Evolutionary conservation across 2,113 vertebrate species (phyloP).

Genomic region (Numenius arquata): DNA sequence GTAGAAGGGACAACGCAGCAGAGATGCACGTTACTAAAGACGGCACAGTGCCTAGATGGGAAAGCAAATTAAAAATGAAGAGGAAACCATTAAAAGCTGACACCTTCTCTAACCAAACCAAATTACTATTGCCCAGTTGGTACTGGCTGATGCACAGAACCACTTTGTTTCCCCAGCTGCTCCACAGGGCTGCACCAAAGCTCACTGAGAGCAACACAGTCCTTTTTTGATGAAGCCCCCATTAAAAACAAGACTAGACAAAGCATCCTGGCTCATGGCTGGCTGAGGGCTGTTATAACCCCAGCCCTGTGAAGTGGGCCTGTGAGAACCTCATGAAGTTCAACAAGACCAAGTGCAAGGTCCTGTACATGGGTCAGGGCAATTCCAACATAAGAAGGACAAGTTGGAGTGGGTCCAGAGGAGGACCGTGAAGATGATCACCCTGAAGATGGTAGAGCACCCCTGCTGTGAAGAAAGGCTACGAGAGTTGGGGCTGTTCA

Average conservation of each 20-base stretch:
- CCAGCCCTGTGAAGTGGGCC: background rate
- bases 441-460: background rate
- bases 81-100: background rate
- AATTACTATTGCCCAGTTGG: background rate
- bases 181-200: background rate
- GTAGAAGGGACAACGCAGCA: background rate
- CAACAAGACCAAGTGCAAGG: background rate
- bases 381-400: background rate
- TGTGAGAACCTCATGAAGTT: background rate
- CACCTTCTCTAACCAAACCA: background rate
- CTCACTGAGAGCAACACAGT: background rate
- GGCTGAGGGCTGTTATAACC: background rate
- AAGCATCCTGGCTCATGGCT: background rate
- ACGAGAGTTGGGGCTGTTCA: background rate
- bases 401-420: background rate
- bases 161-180: background rate
- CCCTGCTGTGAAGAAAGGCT: background rate
- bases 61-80: conserved; percentile 33
- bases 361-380: background rate
- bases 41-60: background rate
- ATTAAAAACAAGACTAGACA: background rate
- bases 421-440: background rate
- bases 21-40: background rate
- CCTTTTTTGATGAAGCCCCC: background rate
- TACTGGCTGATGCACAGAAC: background rate